Evolutionary conservation across 2,888 invertebrate species (phyloP).

Genomic region (Brachypalpus laphriformis): DNA sequence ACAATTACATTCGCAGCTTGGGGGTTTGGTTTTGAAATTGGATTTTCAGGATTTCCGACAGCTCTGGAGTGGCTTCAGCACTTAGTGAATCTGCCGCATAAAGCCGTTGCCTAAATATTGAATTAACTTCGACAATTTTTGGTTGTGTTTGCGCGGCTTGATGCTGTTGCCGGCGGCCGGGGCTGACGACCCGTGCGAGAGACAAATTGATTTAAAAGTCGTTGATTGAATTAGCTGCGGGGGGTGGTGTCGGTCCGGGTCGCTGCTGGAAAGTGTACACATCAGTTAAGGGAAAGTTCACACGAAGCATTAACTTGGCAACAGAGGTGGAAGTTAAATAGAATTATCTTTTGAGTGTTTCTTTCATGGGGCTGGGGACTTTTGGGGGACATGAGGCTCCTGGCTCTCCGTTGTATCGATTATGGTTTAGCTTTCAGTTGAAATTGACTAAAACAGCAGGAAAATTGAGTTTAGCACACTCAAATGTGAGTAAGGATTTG

Average conservation of each 20-base stretch:
- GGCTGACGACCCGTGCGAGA: slow-evolving; percentile 33
- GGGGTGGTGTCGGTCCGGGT: not conserved
- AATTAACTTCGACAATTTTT: slow-evolving; percentile 27
- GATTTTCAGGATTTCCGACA: slow-evolving; percentile 34
- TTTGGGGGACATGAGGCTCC: not conserved
- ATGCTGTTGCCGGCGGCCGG: not conserved
- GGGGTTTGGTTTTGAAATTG: not conserved
- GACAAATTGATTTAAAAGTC: slow-evolving; percentile 47
- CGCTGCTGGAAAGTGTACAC: not conserved
- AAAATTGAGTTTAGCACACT: not conserved
- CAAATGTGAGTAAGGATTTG: not conserved
- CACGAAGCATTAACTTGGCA: slow-evolving; percentile 3
- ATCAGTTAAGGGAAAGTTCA: slow-evolving; percentile 7
- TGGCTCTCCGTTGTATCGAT: not conserved
- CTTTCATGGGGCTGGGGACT: not conserved
- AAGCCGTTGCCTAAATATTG: slow-evolving; percentile 51
- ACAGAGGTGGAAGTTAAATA: slow-evolving; percentile 12
- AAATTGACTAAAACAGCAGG: not conserved
- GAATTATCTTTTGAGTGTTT: slow-evolving; percentile 26
- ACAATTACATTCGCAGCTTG: slow-evolving; percentile 24
- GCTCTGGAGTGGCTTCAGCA: slow-evolving; percentile 44
- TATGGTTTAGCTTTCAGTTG: not conserved
- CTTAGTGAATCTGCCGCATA: slow-evolving; percentile 18
- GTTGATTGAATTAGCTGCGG: slow-evolving; percentile 44
- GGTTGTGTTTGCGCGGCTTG: slow-evolving; percentile 1